Percentiles rank a stretch among this genome's conserved stretches.
Conservation (phyloP, 2,113 vertebrate genomes). For the Varanus komodoensis region DNA sequence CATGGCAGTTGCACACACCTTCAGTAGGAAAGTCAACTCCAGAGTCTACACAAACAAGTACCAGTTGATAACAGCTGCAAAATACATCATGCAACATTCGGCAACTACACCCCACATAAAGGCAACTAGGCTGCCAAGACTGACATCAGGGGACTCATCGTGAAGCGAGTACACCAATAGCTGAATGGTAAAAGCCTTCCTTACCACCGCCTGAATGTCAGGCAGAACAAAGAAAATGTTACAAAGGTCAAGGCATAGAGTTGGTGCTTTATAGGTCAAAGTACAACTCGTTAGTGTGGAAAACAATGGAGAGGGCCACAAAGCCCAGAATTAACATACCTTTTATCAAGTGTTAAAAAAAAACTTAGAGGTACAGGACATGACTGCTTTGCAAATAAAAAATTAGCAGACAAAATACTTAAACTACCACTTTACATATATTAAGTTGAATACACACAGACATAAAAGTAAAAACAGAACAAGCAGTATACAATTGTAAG, state of each 20-base stretch:
- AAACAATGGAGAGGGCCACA: slow-evolving; percentile 64
- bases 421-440: slow-evolving; percentile 31
- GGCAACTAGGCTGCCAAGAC: slow-evolving; percentile 64
- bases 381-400: slow-evolving; percentile 46
- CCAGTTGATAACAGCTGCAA: slow-evolving; percentile 42
- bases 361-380: slow-evolving; percentile 63
- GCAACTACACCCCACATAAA: slow-evolving; percentile 56
- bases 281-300: slow-evolving; percentile 66
- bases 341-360: slow-evolving; percentile 43
- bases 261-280: slow-evolving; percentile 64
- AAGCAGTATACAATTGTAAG: background rate
- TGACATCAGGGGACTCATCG: slow-evolving; percentile 52
- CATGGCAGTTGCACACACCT: background rate
- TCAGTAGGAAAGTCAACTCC: slow-evolving; percentile 9
- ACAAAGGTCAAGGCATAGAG: slow-evolving; percentile 62
- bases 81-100: slow-evolving; percentile 56
- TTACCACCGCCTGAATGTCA: slow-evolving; percentile 64
- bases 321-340: slow-evolving; percentile 65
- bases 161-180: slow-evolving; percentile 55
- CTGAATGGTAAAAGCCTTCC: slow-evolving; percentile 68
- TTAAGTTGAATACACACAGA: background rate
- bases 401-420: slow-evolving; percentile 67
- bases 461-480: background rate
- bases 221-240: slow-evolving; percentile 62
- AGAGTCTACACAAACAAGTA: slow-evolving; percentile 19